Evolutionary conservation across 1,140 invertebrate genomes (phyloP).

Genomic region (Achatina immaculata): DNA sequence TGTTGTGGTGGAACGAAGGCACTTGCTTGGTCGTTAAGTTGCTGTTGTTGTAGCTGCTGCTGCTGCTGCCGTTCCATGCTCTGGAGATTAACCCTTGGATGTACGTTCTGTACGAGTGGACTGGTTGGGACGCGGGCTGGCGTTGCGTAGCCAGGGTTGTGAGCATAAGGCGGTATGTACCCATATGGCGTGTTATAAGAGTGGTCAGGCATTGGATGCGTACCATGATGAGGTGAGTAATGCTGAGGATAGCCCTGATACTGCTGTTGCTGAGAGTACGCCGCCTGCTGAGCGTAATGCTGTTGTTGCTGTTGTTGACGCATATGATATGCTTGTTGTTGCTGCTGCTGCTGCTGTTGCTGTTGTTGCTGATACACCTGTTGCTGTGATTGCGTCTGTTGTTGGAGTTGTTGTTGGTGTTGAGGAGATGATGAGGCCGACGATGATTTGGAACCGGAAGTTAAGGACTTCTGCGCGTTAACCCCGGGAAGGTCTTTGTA

Average conservation of each 20-base stretch:
- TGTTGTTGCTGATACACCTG: slow-evolving; percentile 43
- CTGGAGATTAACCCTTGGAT: slow-evolving; percentile 42
- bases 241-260: slow-evolving; percentile 40
- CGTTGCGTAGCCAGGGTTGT: slow-evolving; percentile 42
- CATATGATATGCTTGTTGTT: slow-evolving; percentile 29
- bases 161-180: slow-evolving; percentile 38
- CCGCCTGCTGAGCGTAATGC: slow-evolving; percentile 35
- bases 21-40: slow-evolving; percentile 9
- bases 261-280: slow-evolving; percentile 38
- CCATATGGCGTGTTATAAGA: slow-evolving; percentile 27
- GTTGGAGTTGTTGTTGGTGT: slow-evolving; percentile 44
- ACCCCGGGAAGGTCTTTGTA: slow-evolving; percentile 40
- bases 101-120: slow-evolving; percentile 41
- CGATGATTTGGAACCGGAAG: slow-evolving; percentile 35
- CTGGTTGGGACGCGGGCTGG: slow-evolving; percentile 44
- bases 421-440: slow-evolving; percentile 22
- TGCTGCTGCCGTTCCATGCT: slow-evolving; percentile 36
- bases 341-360: slow-evolving; percentile 44
- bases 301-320: slow-evolving; percentile 31
- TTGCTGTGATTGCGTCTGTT: slow-evolving; percentile 43
- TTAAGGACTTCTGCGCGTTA: slow-evolving; percentile 27
- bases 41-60: slow-evolving; percentile 7
- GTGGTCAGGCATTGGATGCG: slow-evolving; percentile 25
- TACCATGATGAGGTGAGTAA: neutral
- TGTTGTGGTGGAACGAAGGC: slow-evolving; percentile 27